phyloP scores from a whole-genome alignment of 2,113 vertebrate genomes.

The Coryphaenoides rupestris region DNA sequence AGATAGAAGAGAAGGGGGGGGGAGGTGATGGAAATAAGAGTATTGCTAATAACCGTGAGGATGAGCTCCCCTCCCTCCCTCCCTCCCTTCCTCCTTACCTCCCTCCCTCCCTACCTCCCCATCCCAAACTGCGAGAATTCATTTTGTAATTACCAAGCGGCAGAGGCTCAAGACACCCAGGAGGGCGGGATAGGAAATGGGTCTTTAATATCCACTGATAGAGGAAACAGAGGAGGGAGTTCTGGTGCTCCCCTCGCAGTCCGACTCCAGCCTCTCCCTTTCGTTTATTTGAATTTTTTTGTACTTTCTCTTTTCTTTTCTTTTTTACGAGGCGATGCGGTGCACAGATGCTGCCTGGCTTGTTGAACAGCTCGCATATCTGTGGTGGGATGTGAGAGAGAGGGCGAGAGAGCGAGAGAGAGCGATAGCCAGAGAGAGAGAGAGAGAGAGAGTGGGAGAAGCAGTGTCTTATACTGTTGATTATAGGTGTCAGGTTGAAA shows the following conservation, averaged over 20 bases:
- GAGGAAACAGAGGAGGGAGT: constrained; percentile 20
- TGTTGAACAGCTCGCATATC: not conserved
- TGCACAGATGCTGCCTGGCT: not conserved
- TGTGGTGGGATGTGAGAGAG: no score
- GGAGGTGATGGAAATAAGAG: no score
- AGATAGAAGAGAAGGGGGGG: not conserved
- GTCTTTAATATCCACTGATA: constrained; percentile 35
- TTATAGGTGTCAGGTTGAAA: constrained; percentile 31
- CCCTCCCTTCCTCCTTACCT: no score
- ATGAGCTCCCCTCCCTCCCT: not conserved
- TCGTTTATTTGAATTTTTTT: not conserved
- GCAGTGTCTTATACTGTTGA: constrained; percentile 10
- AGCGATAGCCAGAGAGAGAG: no score
- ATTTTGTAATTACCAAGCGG: constrained; percentile 55
- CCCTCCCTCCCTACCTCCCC: no score
- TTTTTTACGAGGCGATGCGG: not conserved
- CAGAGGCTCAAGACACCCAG: constrained; percentile 30
- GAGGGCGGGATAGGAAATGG: constrained; percentile 30
- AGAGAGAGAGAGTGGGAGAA: no score
- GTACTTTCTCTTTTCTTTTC: not conserved
- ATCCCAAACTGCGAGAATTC: no score
- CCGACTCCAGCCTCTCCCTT: constrained; percentile 19
- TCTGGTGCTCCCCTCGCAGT: not conserved
- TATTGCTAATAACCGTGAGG: no score
- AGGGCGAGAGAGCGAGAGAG: no score